Evolutionary conservation across 2,113 vertebrate genomes (phyloP), one percentile per base, ranked within the genome.

Genomic region (Oreochromis spilurus): DNA sequence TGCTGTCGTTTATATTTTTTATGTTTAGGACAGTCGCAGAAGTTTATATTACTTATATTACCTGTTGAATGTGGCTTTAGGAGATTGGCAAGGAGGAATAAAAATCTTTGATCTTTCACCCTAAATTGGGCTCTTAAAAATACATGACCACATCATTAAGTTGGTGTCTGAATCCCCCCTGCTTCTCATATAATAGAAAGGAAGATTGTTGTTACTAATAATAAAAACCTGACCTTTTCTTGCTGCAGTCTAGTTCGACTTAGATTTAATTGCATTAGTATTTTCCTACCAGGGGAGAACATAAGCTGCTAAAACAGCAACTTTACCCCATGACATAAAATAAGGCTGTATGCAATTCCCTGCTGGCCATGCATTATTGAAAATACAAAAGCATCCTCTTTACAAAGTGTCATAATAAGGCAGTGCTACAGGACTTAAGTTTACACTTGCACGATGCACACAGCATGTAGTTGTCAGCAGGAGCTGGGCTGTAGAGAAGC

Each of bases 401-500:
- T 94, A 87, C 90, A 92, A 90, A 92, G 94, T 95, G 95, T 95
- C 94, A 95, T 95, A 95, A 94, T 96, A 95, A 96, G 92, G 88
- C 93, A 90, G 80, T 65, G 85, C 88, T 88, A 81, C 84, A 90
- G 90, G 89, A 94, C 92, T 94, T 89, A 87, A 85, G 83, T 84
- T 84, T 78, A 34, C 89, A 75, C 84, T 83, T 78, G 81, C 67
- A 48, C n/a, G 2, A 85, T 36, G 70, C 83, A 45, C 87, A 83
- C 88, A 88, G 86, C 86, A 34, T 86, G 92, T 84, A 78, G 83
- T 50, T 86, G 88, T 93, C 91, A 90, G 90, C 81, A 67, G 48
- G 70, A 85, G 83, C 84, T 6, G 5, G 62, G 79, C 86, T 83
- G 13, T 26, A 78, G 84, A 84, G 79, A 26, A 58, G 52, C 87